Evolutionary conservation across 1,140 invertebrate species (phyloP).

Genomic region (Acarapis woodi): DNA sequence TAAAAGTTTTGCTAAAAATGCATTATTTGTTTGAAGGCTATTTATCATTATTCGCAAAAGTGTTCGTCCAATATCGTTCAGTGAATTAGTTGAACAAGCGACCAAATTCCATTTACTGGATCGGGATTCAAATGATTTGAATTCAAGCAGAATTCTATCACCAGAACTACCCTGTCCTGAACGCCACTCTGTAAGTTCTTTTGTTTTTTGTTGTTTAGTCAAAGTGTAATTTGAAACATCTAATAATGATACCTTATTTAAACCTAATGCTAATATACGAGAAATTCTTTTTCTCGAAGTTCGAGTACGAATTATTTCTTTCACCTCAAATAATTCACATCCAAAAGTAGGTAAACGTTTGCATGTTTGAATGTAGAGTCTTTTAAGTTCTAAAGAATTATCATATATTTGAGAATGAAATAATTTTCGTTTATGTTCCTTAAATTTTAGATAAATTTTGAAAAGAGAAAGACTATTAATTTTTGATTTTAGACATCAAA

Average conservation of each 20-base stretch:
- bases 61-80: constrained; percentile 23
- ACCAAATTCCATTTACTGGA: constrained; percentile 27
- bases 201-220: constrained; percentile 27
- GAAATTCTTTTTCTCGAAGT: constrained; percentile 24
- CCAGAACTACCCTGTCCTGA: constrained; percentile 29
- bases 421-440: constrained; percentile 37
- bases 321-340: constrained; percentile 33
- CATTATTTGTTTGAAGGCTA: constrained; percentile 18
- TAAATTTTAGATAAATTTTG: constrained; percentile 11
- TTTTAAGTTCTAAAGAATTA: constrained; percentile 31
- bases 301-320: constrained; percentile 30
- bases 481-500: too few species aligned
- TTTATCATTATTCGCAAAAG: constrained; percentile 25
- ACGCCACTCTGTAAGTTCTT: constrained; percentile 32
- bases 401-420: constrained; percentile 36
- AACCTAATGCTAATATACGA: constrained; percentile 29
- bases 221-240: constrained; percentile 31
- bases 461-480: constrained; percentile 7
- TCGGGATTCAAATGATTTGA: too few species aligned
- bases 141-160: constrained; percentile 31
- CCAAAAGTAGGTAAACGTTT: constrained; percentile 30
- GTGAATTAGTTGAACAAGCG: constrained; percentile 20
- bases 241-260: constrained; percentile 28
- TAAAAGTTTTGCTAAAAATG: constrained; percentile 17
- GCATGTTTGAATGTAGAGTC: constrained; percentile 33